Evolutionary conservation across 2,888 invertebrate species (phyloP).

Genomic region (Eupithecia dodoneata): DNA sequence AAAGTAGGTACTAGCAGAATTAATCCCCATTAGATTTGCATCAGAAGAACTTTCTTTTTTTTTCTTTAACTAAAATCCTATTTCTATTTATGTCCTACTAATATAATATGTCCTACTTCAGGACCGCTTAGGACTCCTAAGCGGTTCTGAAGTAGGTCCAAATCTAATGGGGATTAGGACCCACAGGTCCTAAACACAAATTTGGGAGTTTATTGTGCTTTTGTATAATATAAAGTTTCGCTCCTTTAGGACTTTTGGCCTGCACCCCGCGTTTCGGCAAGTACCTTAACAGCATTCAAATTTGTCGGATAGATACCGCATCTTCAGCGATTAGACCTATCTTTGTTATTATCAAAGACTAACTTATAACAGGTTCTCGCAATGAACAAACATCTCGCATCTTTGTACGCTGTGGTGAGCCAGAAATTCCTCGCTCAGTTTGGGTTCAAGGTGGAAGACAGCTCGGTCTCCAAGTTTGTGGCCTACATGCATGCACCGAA

Average conservation of each 20-base stretch:
- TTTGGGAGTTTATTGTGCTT: background rate
- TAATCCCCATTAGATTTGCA: background rate
- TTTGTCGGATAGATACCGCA: background rate
- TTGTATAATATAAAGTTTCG: background rate
- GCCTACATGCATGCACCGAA: constrained; percentile 85
- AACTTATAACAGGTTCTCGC: constrained; percentile 40
- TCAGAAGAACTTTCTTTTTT: background rate
- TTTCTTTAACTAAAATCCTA: no score
- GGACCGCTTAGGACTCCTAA: no score
- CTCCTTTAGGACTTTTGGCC: background rate
- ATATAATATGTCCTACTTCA: no score
- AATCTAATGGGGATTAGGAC: no score
- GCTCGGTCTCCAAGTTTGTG: constrained; percentile 74
- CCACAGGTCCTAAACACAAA: background rate
- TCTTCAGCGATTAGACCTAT: background rate
- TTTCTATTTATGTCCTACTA: no score
- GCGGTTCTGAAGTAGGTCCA: no score
- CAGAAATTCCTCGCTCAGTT: constrained; percentile 65
- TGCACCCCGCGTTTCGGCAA: background rate
- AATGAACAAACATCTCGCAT: constrained; percentile 43
- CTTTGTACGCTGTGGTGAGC: constrained; percentile 43
- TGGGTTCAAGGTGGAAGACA: constrained; percentile 61
- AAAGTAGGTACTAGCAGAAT: background rate
- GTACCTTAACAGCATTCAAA: background rate
- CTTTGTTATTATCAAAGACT: background rate